phyloP scores from a whole-genome alignment of 2,797 vertebrate species.

The Acanthiza pusilla region DNA sequence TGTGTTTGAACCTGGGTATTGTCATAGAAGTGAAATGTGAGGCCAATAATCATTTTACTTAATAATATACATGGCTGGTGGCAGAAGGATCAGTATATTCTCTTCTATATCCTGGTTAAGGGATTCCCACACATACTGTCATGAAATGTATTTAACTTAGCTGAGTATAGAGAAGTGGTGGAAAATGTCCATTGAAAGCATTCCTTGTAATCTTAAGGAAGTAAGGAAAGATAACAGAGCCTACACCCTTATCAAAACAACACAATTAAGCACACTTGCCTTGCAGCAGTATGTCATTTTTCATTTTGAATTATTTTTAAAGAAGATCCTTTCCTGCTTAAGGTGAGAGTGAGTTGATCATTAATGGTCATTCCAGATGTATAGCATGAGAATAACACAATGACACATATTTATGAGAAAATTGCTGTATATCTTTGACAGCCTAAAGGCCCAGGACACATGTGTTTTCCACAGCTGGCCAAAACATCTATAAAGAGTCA shows the following conservation, averaged over 20 bases:
- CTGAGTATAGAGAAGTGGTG: background rate
- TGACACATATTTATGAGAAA: background rate
- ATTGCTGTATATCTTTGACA: background rate
- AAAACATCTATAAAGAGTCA: background rate
- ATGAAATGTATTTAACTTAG: background rate
- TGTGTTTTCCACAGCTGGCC: background rate
- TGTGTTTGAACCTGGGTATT: background rate
- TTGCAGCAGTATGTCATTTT: background rate
- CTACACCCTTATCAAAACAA: background rate
- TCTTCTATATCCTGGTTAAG: background rate
- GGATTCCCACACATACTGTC: background rate
- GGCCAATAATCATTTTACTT: background rate
- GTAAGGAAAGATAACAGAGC: background rate
- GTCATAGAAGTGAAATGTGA: background rate
- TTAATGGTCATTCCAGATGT: background rate
- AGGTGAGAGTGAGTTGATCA: background rate
- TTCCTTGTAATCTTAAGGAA: background rate
- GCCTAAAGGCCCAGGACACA: background rate
- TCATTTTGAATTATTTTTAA: background rate
- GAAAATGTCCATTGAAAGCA: background rate
- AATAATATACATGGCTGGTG: background rate
- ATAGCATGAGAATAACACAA: background rate
- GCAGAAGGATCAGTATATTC: background rate
- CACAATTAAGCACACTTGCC: background rate
- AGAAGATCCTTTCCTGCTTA: background rate